Evolutionary conservation across 2,797 vertebrate genomes (phyloP).

Genomic region (Scolopax bukidnonensis): DNA sequence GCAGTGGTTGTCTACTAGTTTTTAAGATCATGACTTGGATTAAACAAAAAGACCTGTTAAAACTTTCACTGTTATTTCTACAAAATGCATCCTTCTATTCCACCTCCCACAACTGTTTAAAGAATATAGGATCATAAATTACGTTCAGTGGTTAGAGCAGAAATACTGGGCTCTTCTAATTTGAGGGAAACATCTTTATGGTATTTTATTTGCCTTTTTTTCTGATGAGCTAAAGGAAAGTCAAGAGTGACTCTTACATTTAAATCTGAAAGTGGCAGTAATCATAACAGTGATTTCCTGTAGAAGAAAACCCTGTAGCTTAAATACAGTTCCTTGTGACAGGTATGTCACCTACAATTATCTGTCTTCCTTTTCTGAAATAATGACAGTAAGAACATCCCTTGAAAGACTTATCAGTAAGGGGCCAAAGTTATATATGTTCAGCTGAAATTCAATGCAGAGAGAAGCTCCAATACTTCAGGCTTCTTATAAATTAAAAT

Average conservation of each 20-base stretch:
- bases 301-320: neutral
- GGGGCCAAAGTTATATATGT: neutral
- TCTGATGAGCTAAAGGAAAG: neutral
- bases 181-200: neutral
- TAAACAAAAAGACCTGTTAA: neutral
- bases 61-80: neutral
- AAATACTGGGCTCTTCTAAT: neutral
- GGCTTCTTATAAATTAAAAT: neutral
- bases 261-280: neutral
- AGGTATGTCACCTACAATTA: neutral
- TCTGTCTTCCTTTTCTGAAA: neutral
- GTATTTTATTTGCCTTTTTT: neutral
- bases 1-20: neutral
- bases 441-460: neutral
- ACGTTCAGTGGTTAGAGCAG: neutral
- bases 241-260: neutral
- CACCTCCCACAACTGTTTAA: neutral
- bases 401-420: neutral
- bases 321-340: neutral
- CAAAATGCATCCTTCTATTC: neutral
- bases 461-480: neutral
- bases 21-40: neutral
- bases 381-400: neutral
- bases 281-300: neutral
- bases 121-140: neutral